A percentile compares a stretch with the other conserved stretches of the same genome.
Conservation (phyloP, 2,888 invertebrate species). For the Hermaeophaga mercurialis region DNA sequence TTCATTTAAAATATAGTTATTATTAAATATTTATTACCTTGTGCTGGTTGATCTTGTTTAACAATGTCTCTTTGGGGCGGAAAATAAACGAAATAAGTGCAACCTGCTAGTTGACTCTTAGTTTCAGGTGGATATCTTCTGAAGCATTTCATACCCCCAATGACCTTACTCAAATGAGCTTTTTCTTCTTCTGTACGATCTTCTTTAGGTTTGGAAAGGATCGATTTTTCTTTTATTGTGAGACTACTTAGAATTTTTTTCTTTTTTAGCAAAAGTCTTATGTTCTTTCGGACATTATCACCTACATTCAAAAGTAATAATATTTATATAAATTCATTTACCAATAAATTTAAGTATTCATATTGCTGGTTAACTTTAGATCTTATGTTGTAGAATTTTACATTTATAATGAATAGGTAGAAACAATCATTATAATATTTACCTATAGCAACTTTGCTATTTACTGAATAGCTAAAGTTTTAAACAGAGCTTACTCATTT, state of each 20-base stretch:
- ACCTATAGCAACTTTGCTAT: no score
- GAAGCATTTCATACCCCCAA: slow-evolving; percentile 68
- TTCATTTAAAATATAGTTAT: no score
- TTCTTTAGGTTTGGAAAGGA: slow-evolving; percentile 62
- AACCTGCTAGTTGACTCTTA: slow-evolving; percentile 65
- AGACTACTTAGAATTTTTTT: slow-evolving; percentile 44
- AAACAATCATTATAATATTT: no score
- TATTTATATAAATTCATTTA: no score
- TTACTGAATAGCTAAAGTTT: no score
- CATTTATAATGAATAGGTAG: no score
- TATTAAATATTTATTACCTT: slow-evolving; percentile 46
- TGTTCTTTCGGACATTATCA: slow-evolving; percentile 63
- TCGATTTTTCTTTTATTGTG: slow-evolving; percentile 61
- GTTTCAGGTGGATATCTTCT: slow-evolving; percentile 55
- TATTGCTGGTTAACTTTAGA: no score
- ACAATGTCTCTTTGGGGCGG: slow-evolving; percentile 65
- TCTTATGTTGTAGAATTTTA: no score
- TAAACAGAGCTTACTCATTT: background rate
- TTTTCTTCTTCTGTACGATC: slow-evolving; percentile 65
- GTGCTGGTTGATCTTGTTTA: slow-evolving; percentile 63
- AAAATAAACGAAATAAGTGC: slow-evolving; percentile 67
- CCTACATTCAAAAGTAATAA: no score
- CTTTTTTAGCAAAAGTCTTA: slow-evolving; percentile 52
- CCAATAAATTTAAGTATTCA: no score
- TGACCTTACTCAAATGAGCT: slow-evolving; percentile 62